Conservation (phyloP, 2,113 vertebrate species). For the Pachyramphus minor region DNA sequence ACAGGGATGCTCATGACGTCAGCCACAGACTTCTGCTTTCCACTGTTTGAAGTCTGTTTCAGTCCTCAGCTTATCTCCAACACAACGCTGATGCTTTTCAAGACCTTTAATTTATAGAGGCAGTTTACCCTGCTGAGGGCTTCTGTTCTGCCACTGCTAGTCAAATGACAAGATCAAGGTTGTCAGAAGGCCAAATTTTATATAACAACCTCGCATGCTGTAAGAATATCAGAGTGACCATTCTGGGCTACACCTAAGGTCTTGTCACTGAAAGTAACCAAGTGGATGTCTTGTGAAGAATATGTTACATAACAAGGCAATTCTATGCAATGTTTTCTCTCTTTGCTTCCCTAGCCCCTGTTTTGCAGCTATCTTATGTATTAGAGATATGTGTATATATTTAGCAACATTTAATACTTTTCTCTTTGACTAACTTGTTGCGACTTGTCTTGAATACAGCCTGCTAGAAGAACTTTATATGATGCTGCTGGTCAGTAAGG, state of each 20-base stretch:
- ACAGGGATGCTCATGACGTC: too few species aligned
- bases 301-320: neutral
- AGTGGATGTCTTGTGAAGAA: neutral
- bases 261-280: neutral
- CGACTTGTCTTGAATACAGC: neutral
- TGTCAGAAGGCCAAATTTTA: constrained; percentile 1
- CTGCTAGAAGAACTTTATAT: neutral
- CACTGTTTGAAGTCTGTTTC: too few species aligned
- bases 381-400: neutral
- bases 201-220: neutral
- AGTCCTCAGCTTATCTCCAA: too few species aligned
- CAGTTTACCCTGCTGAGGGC: neutral
- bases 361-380: neutral
- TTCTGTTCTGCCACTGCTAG: neutral
- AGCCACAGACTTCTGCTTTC: too few species aligned
- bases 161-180: neutral
- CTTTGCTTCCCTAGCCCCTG: neutral
- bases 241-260: neutral
- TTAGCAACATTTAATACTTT: neutral
- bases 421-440: neutral
- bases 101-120: neutral
- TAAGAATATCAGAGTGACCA: neutral
- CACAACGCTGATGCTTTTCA: neutral
- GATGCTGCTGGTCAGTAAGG: neutral
- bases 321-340: neutral